Evolutionary conservation across 2,113 vertebrate genomes (phyloP).

Genomic region (Alaudala cheleensis): DNA sequence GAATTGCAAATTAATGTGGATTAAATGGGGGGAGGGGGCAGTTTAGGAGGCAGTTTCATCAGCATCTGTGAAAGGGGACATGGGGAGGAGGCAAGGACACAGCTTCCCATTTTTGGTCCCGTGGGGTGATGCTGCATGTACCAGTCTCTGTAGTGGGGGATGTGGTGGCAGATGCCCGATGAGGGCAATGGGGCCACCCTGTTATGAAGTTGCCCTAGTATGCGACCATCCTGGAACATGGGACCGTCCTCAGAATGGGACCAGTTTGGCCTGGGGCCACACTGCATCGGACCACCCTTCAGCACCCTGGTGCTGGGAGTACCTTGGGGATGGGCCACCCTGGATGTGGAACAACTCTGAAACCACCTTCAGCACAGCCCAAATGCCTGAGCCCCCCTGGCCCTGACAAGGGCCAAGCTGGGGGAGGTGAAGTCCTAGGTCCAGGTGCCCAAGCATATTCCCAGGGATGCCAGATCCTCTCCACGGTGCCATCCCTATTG

Average conservation of each 20-base stretch:
- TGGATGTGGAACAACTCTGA: background rate
- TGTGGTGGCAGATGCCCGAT: background rate
- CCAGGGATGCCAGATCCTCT: background rate
- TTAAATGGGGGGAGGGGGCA: background rate
- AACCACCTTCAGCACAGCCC: background rate
- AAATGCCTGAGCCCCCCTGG: background rate
- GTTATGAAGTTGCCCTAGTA: background rate
- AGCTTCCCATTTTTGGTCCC: rapidly evolving
- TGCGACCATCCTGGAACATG: background rate
- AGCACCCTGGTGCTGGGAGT: background rate
- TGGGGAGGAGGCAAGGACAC: background rate
- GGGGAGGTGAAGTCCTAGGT: background rate
- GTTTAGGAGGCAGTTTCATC: background rate
- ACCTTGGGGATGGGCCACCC: background rate
- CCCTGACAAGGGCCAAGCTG: rapidly evolving
- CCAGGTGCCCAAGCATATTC: rapidly evolving
- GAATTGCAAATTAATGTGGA: constrained; percentile 38
- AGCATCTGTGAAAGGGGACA: background rate
- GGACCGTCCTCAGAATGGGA: background rate
- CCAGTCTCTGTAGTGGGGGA: background rate
- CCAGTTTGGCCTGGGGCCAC: background rate
- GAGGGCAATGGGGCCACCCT: background rate
- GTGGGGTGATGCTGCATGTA: rapidly evolving
- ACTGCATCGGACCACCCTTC: background rate
- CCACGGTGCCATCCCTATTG: background rate